These are phyloP conservation scores for Knipowitschia caucasica DNA, from an alignment of 2,797 vertebrate species.

Conservation along the genomic window DNA sequence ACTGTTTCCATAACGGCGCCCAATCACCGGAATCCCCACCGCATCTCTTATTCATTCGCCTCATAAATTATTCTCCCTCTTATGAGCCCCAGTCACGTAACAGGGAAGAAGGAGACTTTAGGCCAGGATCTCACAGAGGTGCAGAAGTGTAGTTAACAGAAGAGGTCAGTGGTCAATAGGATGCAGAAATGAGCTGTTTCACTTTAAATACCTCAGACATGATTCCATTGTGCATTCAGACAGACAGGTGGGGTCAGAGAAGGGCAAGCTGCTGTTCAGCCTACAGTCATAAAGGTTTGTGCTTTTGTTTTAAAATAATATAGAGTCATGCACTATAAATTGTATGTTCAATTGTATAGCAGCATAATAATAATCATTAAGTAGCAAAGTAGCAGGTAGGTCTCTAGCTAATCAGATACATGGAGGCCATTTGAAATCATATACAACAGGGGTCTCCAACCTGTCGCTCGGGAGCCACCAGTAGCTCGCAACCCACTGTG, in stretches of 20 bases:
- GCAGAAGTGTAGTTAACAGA: constrained; percentile 26
- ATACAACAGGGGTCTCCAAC: too few relatives aligned
- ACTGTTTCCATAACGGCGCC: constrained; percentile 74
- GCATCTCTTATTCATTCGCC: constrained; percentile 77
- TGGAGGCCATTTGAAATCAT: too few relatives aligned
- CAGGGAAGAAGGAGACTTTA: constrained; percentile 63
- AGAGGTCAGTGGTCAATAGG: constrained; percentile 15
- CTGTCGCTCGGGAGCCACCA: too few relatives aligned
- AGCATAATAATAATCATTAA: too few relatives aligned
- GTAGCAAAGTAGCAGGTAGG: too few relatives aligned
- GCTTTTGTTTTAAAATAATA: too few relatives aligned
- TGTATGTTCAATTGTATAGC: too few relatives aligned
- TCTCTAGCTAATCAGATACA: too few relatives aligned
- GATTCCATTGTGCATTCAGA: not conserved
- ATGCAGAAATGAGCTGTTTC: constrained; percentile 1
- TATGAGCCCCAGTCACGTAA: constrained; percentile 83
- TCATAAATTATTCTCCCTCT: constrained; percentile 82
- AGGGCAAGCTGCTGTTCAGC: not conserved
- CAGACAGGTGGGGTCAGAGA: constrained; percentile 5
- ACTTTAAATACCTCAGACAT: not conserved
- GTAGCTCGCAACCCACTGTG: too few relatives aligned
- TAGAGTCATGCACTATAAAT: too few relatives aligned
- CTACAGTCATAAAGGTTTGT: too few relatives aligned
- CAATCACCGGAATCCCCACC: constrained; percentile 72
- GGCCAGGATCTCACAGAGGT: constrained; percentile 43